These are phyloP conservation scores for Machaerirhynchus nigripectus DNA, from an alignment of 2,113 vertebrate genomes.

Conservation along the genomic window DNA sequence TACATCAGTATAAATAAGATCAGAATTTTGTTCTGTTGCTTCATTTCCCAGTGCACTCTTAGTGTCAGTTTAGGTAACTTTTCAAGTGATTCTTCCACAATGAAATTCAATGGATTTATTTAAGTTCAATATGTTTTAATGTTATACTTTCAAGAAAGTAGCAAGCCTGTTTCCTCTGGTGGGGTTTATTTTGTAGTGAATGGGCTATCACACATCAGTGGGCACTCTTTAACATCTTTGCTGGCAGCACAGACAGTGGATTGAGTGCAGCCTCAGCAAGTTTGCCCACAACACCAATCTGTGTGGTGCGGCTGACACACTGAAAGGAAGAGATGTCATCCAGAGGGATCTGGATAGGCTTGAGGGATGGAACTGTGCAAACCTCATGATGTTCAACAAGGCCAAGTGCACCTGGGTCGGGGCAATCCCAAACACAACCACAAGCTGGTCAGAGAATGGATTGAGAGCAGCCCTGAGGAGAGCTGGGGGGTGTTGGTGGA, in stretches of 20 bases:
- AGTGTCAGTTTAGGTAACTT: constrained; percentile 31
- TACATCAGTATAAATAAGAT: constrained; percentile 26
- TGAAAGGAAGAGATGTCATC: background rate
- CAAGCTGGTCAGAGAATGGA: background rate
- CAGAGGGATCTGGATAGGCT: background rate
- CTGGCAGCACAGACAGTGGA: background rate
- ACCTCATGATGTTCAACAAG: background rate
- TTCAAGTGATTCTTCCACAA: background rate
- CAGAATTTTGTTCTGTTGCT: background rate
- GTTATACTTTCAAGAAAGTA: background rate
- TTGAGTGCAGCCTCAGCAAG: background rate
- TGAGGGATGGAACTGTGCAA: background rate
- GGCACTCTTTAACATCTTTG: background rate
- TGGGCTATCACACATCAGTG: background rate
- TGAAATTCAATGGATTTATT: background rate
- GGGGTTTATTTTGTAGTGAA: background rate
- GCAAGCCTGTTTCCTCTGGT: background rate
- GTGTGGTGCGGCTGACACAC: accelerated
- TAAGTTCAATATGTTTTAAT: constrained; percentile 6
- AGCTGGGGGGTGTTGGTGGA: background rate
- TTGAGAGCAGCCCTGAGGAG: background rate
- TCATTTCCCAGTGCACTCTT: background rate
- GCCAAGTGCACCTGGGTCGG: accelerated
- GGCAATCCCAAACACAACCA: background rate
- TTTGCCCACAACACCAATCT: background rate